Percentiles rank a stretch among this genome's conserved stretches.
Evolutionary conservation across 2,797 vertebrate genomes (phyloP).

Genomic region (Pangasius mekongensis): DNA sequence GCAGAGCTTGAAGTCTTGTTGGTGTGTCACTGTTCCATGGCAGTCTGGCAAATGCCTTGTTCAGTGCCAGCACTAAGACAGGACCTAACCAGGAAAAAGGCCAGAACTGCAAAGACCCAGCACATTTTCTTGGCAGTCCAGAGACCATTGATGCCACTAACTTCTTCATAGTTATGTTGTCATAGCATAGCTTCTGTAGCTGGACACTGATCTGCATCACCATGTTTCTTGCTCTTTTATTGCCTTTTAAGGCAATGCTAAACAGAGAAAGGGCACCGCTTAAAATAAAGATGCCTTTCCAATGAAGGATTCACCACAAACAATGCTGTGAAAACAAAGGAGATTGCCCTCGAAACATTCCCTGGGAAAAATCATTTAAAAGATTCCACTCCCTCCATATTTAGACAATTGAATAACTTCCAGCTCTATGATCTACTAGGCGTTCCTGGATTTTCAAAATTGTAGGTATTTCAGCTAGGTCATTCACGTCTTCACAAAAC

Average conservation of each 20-base stretch:
- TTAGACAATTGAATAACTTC: not conserved
- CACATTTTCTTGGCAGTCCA: slow-evolving; percentile 21
- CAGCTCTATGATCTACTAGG: slow-evolving; percentile 13
- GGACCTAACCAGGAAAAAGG: slow-evolving; percentile 20
- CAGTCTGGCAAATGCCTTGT: slow-evolving; percentile 54
- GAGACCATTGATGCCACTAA: not conserved
- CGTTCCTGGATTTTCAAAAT: slow-evolving; percentile 4
- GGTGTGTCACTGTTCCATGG: slow-evolving; percentile 51
- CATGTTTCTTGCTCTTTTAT: slow-evolving; percentile 30
- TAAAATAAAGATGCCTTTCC: slow-evolving; percentile 47
- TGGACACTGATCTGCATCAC: slow-evolving; percentile 16
- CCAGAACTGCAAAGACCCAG: not conserved
- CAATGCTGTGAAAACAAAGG: slow-evolving; percentile 42
- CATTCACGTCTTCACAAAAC: not conserved
- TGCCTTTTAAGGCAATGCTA: slow-evolving; percentile 58
- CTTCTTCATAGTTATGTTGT: not conserved
- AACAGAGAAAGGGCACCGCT: slow-evolving; percentile 19
- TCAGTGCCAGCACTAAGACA: slow-evolving; percentile 39
- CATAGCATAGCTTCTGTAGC: slow-evolving; percentile 6
- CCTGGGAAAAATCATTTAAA: slow-evolving; percentile 14
- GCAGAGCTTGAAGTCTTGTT: slow-evolving; percentile 61
- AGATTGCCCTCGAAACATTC: slow-evolving; percentile 1
- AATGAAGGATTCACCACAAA: slow-evolving; percentile 51
- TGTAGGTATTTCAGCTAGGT: not conserved
- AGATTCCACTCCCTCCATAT: slow-evolving; percentile 14